These are phyloP conservation scores for Salvator merianae DNA, from an alignment of 2,113 vertebrate genomes.

Conservation along the genomic window DNA sequence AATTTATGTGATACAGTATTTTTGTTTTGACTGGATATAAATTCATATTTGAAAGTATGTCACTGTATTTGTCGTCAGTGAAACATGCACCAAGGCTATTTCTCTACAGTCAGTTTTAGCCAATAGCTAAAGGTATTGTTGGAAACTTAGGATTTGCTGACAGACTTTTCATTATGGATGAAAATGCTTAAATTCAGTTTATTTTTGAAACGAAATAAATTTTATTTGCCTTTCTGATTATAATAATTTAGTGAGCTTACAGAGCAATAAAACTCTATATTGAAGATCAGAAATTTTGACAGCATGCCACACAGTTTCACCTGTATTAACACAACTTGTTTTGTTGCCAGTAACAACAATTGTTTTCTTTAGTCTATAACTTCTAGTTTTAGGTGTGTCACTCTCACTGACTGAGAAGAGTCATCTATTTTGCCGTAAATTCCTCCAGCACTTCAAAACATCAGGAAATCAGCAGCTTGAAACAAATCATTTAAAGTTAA, in stretches of 20 bases:
- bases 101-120: neutral
- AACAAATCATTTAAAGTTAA: constrained; percentile 50
- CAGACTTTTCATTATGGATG: neutral
- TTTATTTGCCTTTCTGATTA: neutral
- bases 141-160: neutral
- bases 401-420: constrained; percentile 64
- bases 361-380: constrained; percentile 48
- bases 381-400: constrained; percentile 73
- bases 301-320: constrained; percentile 72
- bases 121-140: neutral
- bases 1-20: neutral
- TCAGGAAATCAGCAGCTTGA: constrained; percentile 60
- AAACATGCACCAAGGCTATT: neutral
- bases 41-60: no score
- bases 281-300: constrained; percentile 54
- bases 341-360: constrained; percentile 32
- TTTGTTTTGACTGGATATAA: neutral
- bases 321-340: constrained; percentile 67
- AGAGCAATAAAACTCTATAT: constrained; percentile 37
- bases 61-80: neutral
- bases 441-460: constrained; percentile 58
- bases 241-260: neutral
- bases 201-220: neutral
- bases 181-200: constrained; percentile 9
- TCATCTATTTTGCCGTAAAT: constrained; percentile 68